A percentile compares a stretch with the other conserved stretches of the same genome.
These are phyloP conservation scores for Chrysolina americana DNA, from an alignment of 2,888 invertebrate species.

Conservation along the genomic window DNA sequence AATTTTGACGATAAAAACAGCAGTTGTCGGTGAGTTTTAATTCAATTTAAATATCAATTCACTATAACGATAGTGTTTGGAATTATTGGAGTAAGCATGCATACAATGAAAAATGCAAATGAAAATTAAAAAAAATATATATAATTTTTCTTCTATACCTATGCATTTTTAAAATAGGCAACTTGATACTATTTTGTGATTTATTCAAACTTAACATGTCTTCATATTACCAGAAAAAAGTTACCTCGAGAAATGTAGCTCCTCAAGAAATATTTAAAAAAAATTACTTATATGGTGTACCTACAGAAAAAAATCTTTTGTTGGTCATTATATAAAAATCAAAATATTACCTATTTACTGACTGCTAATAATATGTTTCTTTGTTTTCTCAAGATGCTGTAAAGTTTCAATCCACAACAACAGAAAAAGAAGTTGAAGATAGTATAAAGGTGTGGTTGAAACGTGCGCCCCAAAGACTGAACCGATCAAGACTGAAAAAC, in stretches of 20 bases:
- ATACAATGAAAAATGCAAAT: neutral
- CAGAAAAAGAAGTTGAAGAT: conserved; percentile 6
- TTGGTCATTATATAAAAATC: too few relatives aligned
- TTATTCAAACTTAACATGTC: neutral
- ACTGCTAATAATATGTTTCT: neutral
- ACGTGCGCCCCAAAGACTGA: conserved; percentile 2
- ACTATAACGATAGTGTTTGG: neutral
- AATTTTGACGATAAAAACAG: neutral
- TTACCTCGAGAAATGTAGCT: neutral
- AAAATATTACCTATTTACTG: neutral
- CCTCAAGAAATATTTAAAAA: too few relatives aligned
- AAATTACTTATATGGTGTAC: too few relatives aligned
- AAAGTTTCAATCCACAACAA: neutral
- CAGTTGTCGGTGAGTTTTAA: conserved; percentile 5
- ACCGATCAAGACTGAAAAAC: neutral
- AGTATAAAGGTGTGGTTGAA: conserved; percentile 20
- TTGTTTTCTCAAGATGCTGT: conserved; percentile 23
- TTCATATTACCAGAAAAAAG: neutral
- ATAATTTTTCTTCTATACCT: neutral
- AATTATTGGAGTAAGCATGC: neutral
- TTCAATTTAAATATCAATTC: too few relatives aligned
- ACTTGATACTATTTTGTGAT: neutral
- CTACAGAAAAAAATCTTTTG: too few relatives aligned
- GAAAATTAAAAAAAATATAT: too few relatives aligned
- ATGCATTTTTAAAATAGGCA: neutral